These are phyloP conservation scores for Oryzaephilus surinamensis DNA, from an alignment of 1,140 invertebrate genomes.

Conservation along the genomic window DNA sequence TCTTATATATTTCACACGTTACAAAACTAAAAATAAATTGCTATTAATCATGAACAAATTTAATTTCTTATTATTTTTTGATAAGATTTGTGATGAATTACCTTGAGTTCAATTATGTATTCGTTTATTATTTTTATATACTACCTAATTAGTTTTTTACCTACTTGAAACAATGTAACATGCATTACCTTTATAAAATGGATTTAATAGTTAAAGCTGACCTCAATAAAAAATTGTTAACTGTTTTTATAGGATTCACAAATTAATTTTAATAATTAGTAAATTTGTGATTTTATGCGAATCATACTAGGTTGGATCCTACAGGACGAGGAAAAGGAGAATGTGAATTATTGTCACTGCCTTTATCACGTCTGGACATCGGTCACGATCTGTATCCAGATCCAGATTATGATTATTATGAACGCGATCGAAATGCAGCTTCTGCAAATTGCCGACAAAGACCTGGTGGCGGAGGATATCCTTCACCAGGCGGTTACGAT, in stretches of 20 bases:
- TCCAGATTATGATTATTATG: conserved; percentile 65
- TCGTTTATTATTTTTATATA: too few species aligned
- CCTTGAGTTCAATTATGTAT: too few species aligned
- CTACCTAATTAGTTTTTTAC: not conserved
- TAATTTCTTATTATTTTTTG: too few species aligned
- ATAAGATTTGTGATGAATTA: too few species aligned
- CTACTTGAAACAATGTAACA: not conserved
- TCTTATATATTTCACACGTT: not conserved
- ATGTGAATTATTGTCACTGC: conserved; percentile 61
- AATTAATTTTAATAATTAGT: too few species aligned
- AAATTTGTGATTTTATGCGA: too few species aligned
- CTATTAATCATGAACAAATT: too few species aligned
- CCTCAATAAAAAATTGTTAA: conserved; percentile 3
- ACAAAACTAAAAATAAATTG: not conserved
- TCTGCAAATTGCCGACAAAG: conserved; percentile 33
- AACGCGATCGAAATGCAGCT: conserved; percentile 49
- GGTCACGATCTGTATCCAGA: conserved; percentile 52
- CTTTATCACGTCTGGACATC: conserved; percentile 52
- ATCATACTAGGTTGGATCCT: conserved; percentile 45
- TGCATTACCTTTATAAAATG: conserved; percentile 7
- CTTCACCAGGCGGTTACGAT: not conserved
- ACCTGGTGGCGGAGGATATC: not conserved
- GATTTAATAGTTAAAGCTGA: conserved; percentile 7
- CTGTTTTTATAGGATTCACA: not conserved
- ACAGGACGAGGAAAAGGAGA: conserved; percentile 51